Base-by-base conservation (phyloP, 2,797 vertebrate species). In the Knipowitschia caucasica region DNA sequence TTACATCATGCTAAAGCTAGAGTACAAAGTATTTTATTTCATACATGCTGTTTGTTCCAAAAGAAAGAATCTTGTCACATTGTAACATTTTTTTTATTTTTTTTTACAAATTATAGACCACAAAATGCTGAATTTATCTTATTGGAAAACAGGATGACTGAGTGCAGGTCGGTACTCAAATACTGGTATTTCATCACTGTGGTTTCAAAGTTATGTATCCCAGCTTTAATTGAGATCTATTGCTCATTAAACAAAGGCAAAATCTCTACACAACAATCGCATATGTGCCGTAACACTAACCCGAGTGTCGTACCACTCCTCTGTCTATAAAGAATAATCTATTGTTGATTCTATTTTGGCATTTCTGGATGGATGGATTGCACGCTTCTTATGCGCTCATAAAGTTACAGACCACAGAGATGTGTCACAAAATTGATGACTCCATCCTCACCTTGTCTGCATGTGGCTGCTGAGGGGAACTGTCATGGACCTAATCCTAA, bases 401-500 rank as follows among this genome's bases (percentile, higher is more conserved):
- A 21, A 47, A 34, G 46, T 14, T 23, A 20, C 34, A n/a, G 27
- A 10, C 34, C 46, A 33, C 29, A 49, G 46, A 45, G 43, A 49
- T 24, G 18, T 30, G 23, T 49, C 30, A 60, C 67, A 71, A 56
- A 57, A 44, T 69, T 66, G 49, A 51, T 73, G 60, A 26, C 49
- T 42, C 59, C 43, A 4, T 59, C 63, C 49, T 73, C 65, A 49
- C 56, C 51, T 67, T 53, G 62, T 75, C 49, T 50, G 65, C 58
- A 7, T 62, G 68, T 64, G 40, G 44, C 53, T 63, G 46, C 66
- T 58, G 62, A 77, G 62, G 65, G 62, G 62, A 81, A 56, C 72
- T 77, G 76, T 80, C 71, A 69, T 63, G 56, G 72, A 62, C 59
- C 59, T 64, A 33, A 39, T 62, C 59, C 44, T 35, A 36, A 52